Base-by-base conservation (phyloP, 1,140 invertebrate genomes). In the Solenopsis fugax region DNA sequence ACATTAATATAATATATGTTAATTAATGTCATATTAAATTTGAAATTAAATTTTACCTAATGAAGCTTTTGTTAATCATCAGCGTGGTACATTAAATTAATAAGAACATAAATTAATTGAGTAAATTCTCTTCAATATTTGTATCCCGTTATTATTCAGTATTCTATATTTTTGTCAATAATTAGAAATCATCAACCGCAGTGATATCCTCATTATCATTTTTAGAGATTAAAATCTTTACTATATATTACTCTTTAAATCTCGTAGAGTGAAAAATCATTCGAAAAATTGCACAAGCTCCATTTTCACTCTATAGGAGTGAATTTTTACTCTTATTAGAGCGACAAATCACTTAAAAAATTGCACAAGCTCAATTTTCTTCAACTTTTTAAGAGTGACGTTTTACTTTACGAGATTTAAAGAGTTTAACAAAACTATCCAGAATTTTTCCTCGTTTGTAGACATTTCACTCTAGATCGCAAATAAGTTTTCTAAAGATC, bases 1-100 rank as follows among this genome's bases (percentile, higher is more conserved):
- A 29, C 0, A 29, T 29, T 29, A 29, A 29, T 7, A 3, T 13
- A 13, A n/a, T 16, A 16, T n/a, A 54, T n/a, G n/a, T 24, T 58
- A 54, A 52, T 52, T 24, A 58, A 21, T 58, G 18, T 58, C 12
- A 58, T 58, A 12, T 58, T 58, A 58, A 58, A 24, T 58, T 58
- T 58, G 56, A 58, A 58, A 58, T 58, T 58, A 58, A 58, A 58
- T 24, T 58, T 58, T 58, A 58, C 10, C 56, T 24, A 58, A 58
- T 12, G 10, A 58, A 58, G 56, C 21, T 58, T 24, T 58, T 9
- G 21, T 58, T 58, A 58, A 58, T 58, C 21, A 58, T 58, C n/a
- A 58, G 21, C 1, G 56, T 10, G n/a, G 10, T 24, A 58, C 10
- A 58, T 58, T 24, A 58, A 58, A 58, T 58, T 58, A 24, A 58